Evolutionary conservation across 2,113 vertebrate genomes (phyloP), one percentile per base, ranked within the genome.

Genomic region (Psittacula cyanocephala): DNA sequence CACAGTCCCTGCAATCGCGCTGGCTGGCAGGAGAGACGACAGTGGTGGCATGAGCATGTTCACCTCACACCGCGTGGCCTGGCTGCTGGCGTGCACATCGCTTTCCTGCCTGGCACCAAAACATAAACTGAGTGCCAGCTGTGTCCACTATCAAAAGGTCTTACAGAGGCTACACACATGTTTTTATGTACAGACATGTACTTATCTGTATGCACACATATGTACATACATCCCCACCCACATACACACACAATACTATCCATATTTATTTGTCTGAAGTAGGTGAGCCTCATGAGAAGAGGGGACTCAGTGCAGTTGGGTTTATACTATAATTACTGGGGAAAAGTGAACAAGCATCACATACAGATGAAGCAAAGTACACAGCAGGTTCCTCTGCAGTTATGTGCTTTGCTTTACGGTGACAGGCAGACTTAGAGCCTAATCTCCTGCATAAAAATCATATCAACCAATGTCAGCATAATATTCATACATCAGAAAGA

Each of bases 401-500:
- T 52, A 72, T 20, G 31, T 68, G 8, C 64, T 93, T 77, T 92
- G 72, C 50, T 76, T 69, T 50, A 76, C 8, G 89, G 75, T 87
- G 74, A 86, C 78, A 84, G 63, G 50, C 44, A 88, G 77, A 78
- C 91, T 95, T 72, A 79, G 74, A 91, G 87, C 76, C 79, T 95
- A 41, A 93, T 95, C 71, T 93, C 55, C 10, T 7, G 85, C 81
- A 95, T 49, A 50, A 90, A 96, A 90, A 78, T 44, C 62, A 1
- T 41, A 94, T 97, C 93, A 84, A 89, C 95, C 92, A 39, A 46
- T 76, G 92, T 93, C 96, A 95, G 59, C 93, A 87, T 28, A 76
- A 93, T 64, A 80, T 68, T 74, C 81, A 68, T 79, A 62, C 4
- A 76, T 94, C 88, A 95, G 83, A 89, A 97, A 94, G 97, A 94